Base-by-base conservation (phyloP, 1,140 invertebrate genomes). In the Calephelis virginiensis region DNA sequence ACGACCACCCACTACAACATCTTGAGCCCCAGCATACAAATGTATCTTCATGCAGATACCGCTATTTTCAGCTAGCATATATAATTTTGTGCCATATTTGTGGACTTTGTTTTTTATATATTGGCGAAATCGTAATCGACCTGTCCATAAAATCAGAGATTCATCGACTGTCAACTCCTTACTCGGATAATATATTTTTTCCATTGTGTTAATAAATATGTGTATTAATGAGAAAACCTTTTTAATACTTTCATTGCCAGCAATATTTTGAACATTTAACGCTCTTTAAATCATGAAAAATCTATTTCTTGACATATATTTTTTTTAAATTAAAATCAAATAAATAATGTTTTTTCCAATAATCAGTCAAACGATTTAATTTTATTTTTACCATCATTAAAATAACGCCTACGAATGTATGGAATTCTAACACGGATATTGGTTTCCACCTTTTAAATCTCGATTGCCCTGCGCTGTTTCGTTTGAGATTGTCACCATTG, bases 261-360 rank as follows among this genome's bases (percentile, higher is more conserved):
- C 12, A 14, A 14, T 46, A 46, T 13, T 14, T 17, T 13, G 40
- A 47, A 63, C 40, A 63, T 63, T 45, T n/a, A 63, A 28, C 13
- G n/a, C 40, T 47, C 61, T 45, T 13, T 48, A 14, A 47, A 63
- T 46, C 61, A 63, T 45, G n/a, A 63, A 63, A 61, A 63, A 63
- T 47, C 61, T 45, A 47, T 63, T 63, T 63, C 38, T 48, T 17
- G 61, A 63, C 61, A 63, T 63, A 47, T 47, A 45, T 47, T 63
- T 12, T 13, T n/a, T 28, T 47, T 14, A 47, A 63, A 28, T 47
- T 8, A 28, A 63, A 47, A 63, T 63, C 17, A 63, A 63, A 63
- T 47, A 63, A 28, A 63, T 63, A 63, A 63, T 49, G 62, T 37
- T 50, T 64, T 49, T 64, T 64, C 63, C 63, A 64, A 50, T 64